Evolutionary conservation across 1,140 invertebrate species (phyloP), one percentile per base, ranked within the genome.

Genomic region (Cheumatopsyche charites): DNA sequence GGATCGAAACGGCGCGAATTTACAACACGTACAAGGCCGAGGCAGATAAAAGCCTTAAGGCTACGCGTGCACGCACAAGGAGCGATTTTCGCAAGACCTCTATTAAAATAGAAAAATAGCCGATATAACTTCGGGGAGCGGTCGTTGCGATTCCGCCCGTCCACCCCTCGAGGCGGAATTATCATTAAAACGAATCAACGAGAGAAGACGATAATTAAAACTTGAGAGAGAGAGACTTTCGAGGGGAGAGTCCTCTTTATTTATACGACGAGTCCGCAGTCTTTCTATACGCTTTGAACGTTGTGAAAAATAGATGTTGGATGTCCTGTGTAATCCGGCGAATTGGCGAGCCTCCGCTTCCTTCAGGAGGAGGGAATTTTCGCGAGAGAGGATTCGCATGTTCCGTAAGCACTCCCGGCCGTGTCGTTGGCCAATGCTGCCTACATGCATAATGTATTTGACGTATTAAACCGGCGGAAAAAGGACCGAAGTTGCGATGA

Each of bases 361-460:
- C n/a, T n/a, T n/a, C n/a, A 12, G 41, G 41, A 12, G 43, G 43
- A 15, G 2, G 13, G 12, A 47, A 15, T 47, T 47, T 47, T 47
- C 43, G 43, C 43, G 15, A 15, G 43, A 15, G 12, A 47, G 43
- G 43, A n/a, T n/a, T 47, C 11, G 43, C 43, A 47, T 47, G 15
- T 12, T n/a, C 26, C 43, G 36, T 29, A 62, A 70, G 68, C 67
- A 70, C 67, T 70, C 72, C 72, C 72, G 36, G 62, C 67, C 62
- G 72, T 69, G 68, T 67, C 52, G 62, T 70, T 66, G 67, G 62
- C 49, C 66, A 17, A 45, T 25, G 66, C 36, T 15, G 66, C 72
- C 62, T 70, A 55, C 72, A 73, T 73, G 62, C 72, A 73, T 73
- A 73, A 73, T 73, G 68, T 70, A 73, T 73, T 58, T 69, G 67